phyloP scores from a whole-genome alignment of 2,113 vertebrate genomes.

The Cephalopterus ornatus region DNA sequence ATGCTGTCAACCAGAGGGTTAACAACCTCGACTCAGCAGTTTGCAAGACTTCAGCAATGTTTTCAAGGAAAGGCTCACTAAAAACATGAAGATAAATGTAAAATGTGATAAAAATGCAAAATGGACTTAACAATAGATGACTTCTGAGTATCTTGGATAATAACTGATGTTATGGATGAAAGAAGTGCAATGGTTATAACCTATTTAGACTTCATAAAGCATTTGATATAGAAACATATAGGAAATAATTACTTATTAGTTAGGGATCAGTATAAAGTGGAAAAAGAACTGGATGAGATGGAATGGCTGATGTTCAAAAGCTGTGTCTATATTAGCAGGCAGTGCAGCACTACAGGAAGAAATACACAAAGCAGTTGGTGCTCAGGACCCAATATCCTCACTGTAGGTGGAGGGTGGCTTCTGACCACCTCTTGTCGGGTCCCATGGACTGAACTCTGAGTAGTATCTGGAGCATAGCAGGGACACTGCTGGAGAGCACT shows the following conservation, averaged over 20 bases:
- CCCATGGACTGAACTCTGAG: background rate
- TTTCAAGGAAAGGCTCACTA: background rate
- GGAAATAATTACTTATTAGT: background rate
- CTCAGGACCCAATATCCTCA: background rate
- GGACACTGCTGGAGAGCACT: background rate
- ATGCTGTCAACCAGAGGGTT: background rate
- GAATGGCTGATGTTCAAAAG: background rate
- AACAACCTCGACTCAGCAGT: background rate
- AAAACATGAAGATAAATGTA: background rate
- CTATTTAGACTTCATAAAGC: background rate
- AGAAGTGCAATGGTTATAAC: background rate
- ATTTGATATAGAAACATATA: background rate
- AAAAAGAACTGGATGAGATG: background rate
- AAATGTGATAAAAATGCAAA: background rate
- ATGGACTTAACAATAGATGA: background rate
- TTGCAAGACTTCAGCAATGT: background rate
- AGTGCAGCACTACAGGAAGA: background rate
- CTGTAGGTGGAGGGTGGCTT: background rate
- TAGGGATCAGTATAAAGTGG: background rate
- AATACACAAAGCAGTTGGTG: background rate
- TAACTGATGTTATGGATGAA: background rate
- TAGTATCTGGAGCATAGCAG: background rate
- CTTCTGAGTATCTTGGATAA: background rate
- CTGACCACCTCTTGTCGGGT: background rate
- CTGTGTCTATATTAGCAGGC: background rate